Percentiles rank a stretch among this genome's conserved stretches.
Evolutionary conservation across 2,888 invertebrate species (phyloP).

Genomic region (Corythucha ciliata): DNA sequence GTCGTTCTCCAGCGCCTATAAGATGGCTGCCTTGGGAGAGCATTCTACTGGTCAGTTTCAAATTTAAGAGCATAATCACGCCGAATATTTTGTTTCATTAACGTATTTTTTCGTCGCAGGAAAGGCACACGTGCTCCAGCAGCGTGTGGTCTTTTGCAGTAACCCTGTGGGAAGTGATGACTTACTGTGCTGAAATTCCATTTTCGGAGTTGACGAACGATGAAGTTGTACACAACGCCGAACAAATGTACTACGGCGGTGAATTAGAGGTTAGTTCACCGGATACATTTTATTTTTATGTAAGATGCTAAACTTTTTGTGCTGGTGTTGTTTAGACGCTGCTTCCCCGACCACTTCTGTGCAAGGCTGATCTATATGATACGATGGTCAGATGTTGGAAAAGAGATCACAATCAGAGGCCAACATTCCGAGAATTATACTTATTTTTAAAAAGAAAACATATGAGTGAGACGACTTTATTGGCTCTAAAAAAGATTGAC

Average conservation of each 20-base stretch:
- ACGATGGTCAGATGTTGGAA: conserved; percentile 63
- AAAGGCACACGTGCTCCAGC: conserved; percentile 53
- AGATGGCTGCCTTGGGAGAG: conserved; percentile 59
- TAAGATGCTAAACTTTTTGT: too few species aligned
- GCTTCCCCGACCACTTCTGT: conserved; percentile 64
- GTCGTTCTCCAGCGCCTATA: conserved; percentile 50
- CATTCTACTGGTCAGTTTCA: conserved; percentile 48
- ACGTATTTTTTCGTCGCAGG: conserved; percentile 42
- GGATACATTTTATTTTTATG: too few species aligned
- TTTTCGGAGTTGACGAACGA: conserved; percentile 52
- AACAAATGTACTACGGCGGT: conserved; percentile 54
- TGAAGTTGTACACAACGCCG: conserved; percentile 55
- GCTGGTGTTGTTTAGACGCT: conserved; percentile 42
- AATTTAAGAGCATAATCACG: too few species aligned
- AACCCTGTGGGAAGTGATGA: conserved; percentile 55
- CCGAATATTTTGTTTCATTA: too few species aligned
- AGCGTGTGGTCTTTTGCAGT: conserved; percentile 57
- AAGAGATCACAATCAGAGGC: conserved; percentile 50
- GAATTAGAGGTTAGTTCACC: conserved; percentile 47
- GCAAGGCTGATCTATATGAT: conserved; percentile 64
- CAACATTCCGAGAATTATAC: conserved; percentile 58
- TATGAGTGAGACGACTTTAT: conserved; percentile 43
- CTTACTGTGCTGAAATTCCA: conserved; percentile 51
- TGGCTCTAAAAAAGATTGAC: conserved; percentile 23
- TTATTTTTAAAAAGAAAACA: conserved; percentile 56